These are phyloP conservation scores for Scophthalmus maximus DNA, from an alignment of 2,113 vertebrate species.

Conservation along the genomic window DNA sequence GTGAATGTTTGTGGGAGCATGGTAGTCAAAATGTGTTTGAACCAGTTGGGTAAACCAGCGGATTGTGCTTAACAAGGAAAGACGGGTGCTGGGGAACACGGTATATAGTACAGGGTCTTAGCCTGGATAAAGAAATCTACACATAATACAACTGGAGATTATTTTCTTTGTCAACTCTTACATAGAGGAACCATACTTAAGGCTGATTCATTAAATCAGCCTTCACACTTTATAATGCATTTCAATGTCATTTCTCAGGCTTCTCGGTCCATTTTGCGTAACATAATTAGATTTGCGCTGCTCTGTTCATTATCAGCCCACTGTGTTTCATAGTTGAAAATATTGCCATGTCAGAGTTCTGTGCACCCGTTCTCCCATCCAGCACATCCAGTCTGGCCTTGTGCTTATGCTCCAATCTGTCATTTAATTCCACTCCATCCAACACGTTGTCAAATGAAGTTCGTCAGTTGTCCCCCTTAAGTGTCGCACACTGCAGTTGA, in stretches of 20 bases:
- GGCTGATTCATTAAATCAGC: constrained; percentile 51
- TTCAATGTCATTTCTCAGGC: constrained; percentile 51
- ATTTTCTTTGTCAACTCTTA: constrained; percentile 11
- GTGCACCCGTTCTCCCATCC: constrained; percentile 16
- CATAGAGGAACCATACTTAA: constrained; percentile 6
- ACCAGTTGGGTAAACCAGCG: too few species aligned
- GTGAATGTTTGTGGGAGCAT: constrained; percentile 1
- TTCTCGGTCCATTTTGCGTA: constrained; percentile 61
- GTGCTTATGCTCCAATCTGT: constrained; percentile 20
- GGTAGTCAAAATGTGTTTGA: constrained; percentile 19
- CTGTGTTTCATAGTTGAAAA: constrained; percentile 44
- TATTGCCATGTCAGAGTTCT: constrained; percentile 45
- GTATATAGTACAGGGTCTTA: background rate
- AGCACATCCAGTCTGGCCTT: constrained; percentile 19
- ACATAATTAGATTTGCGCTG: constrained; percentile 54
- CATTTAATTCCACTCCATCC: constrained; percentile 17
- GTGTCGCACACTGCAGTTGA: background rate
- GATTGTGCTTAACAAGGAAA: constrained; percentile 18
- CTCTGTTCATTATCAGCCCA: constrained; percentile 55
- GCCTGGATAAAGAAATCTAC: background rate
- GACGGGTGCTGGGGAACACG: background rate
- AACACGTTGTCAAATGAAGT: constrained; percentile 1
- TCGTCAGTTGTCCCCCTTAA: background rate
- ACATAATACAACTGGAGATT: background rate
- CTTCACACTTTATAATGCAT: constrained; percentile 54